Evolutionary conservation across 2,888 invertebrate genomes (phyloP).

Genomic region (Criorhina ranunculi): DNA sequence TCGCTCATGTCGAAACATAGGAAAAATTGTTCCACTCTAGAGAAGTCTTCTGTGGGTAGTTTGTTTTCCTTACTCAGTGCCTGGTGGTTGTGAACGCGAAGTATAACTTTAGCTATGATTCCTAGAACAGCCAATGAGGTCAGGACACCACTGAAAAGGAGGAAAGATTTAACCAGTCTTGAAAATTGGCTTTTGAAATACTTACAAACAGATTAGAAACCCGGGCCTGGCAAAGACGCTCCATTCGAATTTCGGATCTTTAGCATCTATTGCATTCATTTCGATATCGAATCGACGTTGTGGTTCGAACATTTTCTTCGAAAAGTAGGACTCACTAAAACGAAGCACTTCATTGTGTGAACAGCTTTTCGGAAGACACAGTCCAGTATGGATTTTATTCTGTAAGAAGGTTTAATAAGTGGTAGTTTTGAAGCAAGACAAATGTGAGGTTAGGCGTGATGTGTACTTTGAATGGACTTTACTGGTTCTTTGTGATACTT

Average conservation of each 20-base stretch:
- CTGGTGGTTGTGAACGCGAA: conserved; percentile 62
- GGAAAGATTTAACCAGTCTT: not conserved
- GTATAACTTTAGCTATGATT: conserved; percentile 78
- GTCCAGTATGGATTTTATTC: conserved; percentile 83
- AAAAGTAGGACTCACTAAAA: conserved; percentile 81
- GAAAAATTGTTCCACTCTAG: conserved; percentile 78
- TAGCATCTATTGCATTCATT: conserved; percentile 78
- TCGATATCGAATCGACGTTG: conserved; percentile 81
- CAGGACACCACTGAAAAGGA: conserved; percentile 69
- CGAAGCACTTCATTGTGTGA: conserved; percentile 79
- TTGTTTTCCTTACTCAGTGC: conserved; percentile 51
- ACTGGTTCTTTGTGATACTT: no score
- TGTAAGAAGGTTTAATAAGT: not conserved
- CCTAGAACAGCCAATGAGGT: conserved; percentile 68
- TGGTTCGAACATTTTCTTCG: conserved; percentile 78
- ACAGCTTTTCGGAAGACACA: conserved; percentile 85
- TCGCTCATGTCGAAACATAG: conserved; percentile 79
- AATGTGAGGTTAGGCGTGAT: no score
- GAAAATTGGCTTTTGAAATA: conserved; percentile 27
- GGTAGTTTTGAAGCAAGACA: no score
- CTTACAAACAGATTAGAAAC: conserved; percentile 79
- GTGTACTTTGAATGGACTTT: no score
- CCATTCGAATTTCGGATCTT: conserved; percentile 80
- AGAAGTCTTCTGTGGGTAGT: conserved; percentile 43
- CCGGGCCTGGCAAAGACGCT: conserved; percentile 78